phyloP scores from a whole-genome alignment of 2,888 invertebrate species.

The Laspeyria flexula region DNA sequence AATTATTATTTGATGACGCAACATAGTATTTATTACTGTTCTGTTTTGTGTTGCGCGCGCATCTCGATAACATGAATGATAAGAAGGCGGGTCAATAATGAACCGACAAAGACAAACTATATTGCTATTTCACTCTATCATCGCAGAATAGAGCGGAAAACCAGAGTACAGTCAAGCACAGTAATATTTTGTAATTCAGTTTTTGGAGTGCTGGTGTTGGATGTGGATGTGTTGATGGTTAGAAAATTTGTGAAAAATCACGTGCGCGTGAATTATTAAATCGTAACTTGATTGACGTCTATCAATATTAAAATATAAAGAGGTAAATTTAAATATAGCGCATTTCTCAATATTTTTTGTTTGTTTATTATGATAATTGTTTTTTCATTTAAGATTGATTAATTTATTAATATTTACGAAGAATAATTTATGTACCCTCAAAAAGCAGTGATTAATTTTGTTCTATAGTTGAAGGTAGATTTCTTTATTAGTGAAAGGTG shows the following conservation, averaged over 20 bases:
- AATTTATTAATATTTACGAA: too few relatives aligned
- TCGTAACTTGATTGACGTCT: constrained; percentile 4
- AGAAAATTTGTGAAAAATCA: constrained; percentile 51
- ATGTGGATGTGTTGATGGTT: constrained; percentile 56
- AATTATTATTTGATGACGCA: too few relatives aligned
- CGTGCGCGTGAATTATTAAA: constrained; percentile 57
- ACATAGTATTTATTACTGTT: background rate
- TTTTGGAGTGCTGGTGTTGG: constrained; percentile 58
- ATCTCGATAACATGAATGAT: constrained; percentile 55
- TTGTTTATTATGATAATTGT: too few relatives aligned
- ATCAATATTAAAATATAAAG: constrained; percentile 2
- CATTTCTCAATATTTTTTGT: background rate
- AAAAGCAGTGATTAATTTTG: too few relatives aligned
- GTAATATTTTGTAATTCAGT: constrained; percentile 58
- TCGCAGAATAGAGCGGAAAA: constrained; percentile 31
- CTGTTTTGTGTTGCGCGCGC: constrained; percentile 54
- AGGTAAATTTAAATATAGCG: constrained; percentile 18
- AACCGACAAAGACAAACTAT: constrained; percentile 56
- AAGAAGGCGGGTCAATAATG: constrained; percentile 70
- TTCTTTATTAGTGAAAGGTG: too few relatives aligned
- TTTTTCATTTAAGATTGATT: too few relatives aligned
- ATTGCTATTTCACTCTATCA: constrained; percentile 50
- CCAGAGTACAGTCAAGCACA: constrained; percentile 22
- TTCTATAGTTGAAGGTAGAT: too few relatives aligned
- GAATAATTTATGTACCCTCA: too few relatives aligned